Percentiles rank a stretch among this genome's conserved stretches.
Evolutionary conservation across 2,888 invertebrate genomes (phyloP).

Genomic region (Sarcophaga subvicina): DNA sequence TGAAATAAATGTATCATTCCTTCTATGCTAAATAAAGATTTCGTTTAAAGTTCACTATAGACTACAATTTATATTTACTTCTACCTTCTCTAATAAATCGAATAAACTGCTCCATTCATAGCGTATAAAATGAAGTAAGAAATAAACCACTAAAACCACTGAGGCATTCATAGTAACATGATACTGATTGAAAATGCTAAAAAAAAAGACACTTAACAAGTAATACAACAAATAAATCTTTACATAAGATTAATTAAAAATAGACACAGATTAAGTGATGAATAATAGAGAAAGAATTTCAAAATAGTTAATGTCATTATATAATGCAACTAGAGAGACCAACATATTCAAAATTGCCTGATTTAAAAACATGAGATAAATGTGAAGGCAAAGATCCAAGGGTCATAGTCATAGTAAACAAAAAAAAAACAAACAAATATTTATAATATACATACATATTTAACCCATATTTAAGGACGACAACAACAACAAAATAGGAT

Average conservation of each 20-base stretch:
- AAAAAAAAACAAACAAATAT: constrained; percentile 37
- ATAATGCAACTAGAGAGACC: constrained; percentile 41
- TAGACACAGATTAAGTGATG: constrained; percentile 28
- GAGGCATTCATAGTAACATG: constrained; percentile 61
- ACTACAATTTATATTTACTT: no score
- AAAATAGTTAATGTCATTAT: constrained; percentile 45
- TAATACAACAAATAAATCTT: constrained; percentile 24
- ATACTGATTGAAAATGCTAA: constrained; percentile 37
- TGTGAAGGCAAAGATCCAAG: not conserved
- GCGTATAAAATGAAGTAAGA: no score
- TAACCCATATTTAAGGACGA: constrained; percentile 53
- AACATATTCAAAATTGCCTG: constrained; percentile 20
- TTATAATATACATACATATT: constrained; percentile 24
- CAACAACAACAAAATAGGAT: constrained; percentile 27
- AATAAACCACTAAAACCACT: constrained; percentile 59
- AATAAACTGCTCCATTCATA: no score
- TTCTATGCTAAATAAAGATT: no score
- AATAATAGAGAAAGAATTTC: constrained; percentile 32
- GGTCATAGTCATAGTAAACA: constrained; percentile 8
- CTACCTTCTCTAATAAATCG: no score
- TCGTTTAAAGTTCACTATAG: no score
- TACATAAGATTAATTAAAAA: constrained; percentile 47
- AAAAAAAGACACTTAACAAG: constrained; percentile 21
- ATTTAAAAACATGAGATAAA: not conserved
- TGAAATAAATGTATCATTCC: no score